Percentiles rank a stretch among this genome's conserved stretches.
These are phyloP conservation scores for Budorcas taxicolor DNA, from an alignment of 2,113 vertebrate genomes.

Conservation along the genomic window DNA sequence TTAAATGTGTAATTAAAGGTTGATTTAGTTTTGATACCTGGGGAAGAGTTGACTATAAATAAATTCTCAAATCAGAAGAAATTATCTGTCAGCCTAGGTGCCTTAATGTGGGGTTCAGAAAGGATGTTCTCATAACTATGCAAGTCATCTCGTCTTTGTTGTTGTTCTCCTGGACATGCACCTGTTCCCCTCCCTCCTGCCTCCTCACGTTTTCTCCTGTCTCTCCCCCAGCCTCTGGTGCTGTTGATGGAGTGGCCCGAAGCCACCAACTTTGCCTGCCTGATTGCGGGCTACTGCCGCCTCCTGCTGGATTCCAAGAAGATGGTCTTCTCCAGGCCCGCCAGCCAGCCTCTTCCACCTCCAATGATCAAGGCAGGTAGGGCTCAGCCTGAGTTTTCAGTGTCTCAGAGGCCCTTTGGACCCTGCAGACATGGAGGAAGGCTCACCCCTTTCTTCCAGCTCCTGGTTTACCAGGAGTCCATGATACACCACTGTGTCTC, in stretches of 20 bases:
- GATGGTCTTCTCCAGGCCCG: slow-evolving; percentile 89
- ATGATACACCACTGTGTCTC: neutral
- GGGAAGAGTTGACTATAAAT: slow-evolving; percentile 33
- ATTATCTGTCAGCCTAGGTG: neutral
- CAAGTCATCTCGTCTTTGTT: neutral
- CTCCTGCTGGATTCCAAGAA: slow-evolving; percentile 96
- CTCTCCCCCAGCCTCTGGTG: slow-evolving; percentile 88
- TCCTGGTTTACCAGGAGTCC: neutral
- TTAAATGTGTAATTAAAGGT: slow-evolving; percentile 27
- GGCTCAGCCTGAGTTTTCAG: slow-evolving; percentile 80
- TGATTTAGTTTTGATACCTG: slow-evolving; percentile 21
- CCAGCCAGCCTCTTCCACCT: slow-evolving; percentile 81
- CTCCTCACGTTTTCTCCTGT: slow-evolving; percentile 18
- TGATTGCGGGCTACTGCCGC: slow-evolving; percentile 97
- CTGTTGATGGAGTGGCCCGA: slow-evolving; percentile 99
- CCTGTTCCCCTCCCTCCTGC: neutral
- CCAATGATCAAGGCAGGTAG: slow-evolving; percentile 97
- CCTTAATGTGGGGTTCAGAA: neutral
- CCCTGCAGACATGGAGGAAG: neutral
- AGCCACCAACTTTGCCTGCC: slow-evolving; percentile 96
- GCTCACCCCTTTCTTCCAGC: neutral
- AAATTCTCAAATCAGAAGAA: slow-evolving; percentile 35
- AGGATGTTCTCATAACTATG: neutral
- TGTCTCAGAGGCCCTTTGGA: neutral
- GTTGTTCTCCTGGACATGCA: neutral